Evolutionary conservation across 1,140 invertebrate genomes (phyloP), one percentile per base, ranked within the genome.

Genomic region (Cotesia glomerata): DNA sequence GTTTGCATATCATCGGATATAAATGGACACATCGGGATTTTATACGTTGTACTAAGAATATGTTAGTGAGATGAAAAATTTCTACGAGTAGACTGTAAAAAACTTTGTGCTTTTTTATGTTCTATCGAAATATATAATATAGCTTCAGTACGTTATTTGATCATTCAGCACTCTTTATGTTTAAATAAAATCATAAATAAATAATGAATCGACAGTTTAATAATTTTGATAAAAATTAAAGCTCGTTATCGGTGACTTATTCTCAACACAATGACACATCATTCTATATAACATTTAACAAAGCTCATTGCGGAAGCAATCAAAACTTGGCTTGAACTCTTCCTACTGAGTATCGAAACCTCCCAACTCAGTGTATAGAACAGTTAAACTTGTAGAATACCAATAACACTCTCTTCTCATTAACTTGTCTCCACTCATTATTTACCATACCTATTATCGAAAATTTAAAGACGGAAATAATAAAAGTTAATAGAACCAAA

Each of bases 241-340:
- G 39, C 7, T 45, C 39, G 5, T 45, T 45, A 45, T 45, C 8
- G 54, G 69, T 64, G 62, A 54, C 45, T 62, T 52, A 32, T 58
- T 52, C 36, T 7, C 34, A 32, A 76, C 71, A 80, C 78, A 81
- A 78, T 79, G 75, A 82, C 78, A 78, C 79, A 81, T 85, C 80
- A 81, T 81, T 77, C 74, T 80, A 78, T 81, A 82, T 84, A 85
- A 85, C 81, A 81, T 84, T 85, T 84, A 85, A 84, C 80, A 80
- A 82, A 85, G 82, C 82, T 86, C 82, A 85, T 86, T 83, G 82
- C 77, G 78, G 82, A 84, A 86, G 82, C 82, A 87, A 85, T 86
- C 83, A 85, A 85, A 85, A 87, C 82, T 87, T 86, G 73, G 70
- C 69, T 18, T 69, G 71, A 79, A 81, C 76, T 80, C 69, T 74